Percentiles rank a stretch among this genome's conserved stretches.
Evolutionary conservation across 2,797 vertebrate species (phyloP).

Genomic region (Rhinoraja longicauda): DNA sequence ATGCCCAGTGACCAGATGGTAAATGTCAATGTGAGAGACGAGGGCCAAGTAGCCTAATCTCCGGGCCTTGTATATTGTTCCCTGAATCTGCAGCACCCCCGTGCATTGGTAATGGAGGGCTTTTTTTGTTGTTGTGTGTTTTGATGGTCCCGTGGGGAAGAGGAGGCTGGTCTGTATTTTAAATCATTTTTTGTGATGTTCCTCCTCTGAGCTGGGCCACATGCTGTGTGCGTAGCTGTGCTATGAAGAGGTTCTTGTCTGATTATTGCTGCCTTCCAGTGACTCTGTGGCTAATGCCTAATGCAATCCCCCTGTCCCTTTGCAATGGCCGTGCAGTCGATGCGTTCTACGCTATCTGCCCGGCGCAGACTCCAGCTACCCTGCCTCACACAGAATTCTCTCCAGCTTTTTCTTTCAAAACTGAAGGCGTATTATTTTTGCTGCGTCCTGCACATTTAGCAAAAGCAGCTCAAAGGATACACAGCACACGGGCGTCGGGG

Average conservation of each 20-base stretch:
- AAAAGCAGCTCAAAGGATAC: background rate
- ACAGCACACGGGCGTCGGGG: too few species aligned
- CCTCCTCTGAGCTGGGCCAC: background rate
- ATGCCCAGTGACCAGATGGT: constrained; percentile 14
- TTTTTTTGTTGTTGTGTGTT: constrained; percentile 7
- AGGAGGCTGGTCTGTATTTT: background rate
- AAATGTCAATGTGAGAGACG: background rate
- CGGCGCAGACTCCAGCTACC: background rate
- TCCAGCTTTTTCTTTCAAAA: background rate
- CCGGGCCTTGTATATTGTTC: background rate
- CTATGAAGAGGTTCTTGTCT: background rate
- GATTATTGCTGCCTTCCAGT: background rate
- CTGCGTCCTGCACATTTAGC: background rate
- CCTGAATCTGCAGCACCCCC: background rate
- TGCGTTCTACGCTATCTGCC: background rate
- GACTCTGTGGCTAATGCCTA: background rate
- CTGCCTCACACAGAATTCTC: background rate
- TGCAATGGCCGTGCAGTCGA: background rate
- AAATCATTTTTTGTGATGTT: constrained; percentile 9
- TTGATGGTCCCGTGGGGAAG: background rate
- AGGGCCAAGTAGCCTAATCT: background rate
- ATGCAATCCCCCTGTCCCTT: background rate
- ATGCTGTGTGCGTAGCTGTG: background rate
- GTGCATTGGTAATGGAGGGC: background rate
- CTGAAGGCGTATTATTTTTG: background rate